A percentile compares a stretch with the other conserved stretches of the same genome.
phyloP scores from a whole-genome alignment of 2,113 vertebrate genomes.

The Sarotherodon lohbergeri region DNA sequence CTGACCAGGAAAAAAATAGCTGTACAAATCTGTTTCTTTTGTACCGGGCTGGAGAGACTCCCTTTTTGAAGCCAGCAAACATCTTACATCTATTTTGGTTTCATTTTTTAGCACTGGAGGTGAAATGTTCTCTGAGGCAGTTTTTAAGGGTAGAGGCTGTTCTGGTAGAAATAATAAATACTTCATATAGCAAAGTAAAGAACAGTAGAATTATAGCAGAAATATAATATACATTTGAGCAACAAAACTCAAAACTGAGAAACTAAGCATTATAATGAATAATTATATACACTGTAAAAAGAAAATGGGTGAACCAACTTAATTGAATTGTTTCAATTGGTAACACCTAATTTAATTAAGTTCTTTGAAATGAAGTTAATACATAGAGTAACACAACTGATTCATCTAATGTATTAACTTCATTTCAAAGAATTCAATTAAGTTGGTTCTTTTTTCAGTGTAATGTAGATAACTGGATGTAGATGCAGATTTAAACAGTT shows the following conservation, averaged over 20 bases:
- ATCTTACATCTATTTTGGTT: neutral
- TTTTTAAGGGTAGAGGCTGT: neutral
- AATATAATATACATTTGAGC: neutral
- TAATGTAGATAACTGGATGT: neutral
- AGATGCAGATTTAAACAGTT: neutral
- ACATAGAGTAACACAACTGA: too few relatives aligned
- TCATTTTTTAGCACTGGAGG: neutral
- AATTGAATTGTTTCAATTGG: too few relatives aligned
- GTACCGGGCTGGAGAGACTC: neutral
- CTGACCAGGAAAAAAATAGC: neutral
- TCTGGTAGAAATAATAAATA: neutral
- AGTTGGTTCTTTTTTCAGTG: too few relatives aligned
- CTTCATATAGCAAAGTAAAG: neutral
- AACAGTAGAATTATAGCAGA: accelerated
- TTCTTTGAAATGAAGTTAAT: too few relatives aligned
- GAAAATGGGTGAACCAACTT: too few relatives aligned
- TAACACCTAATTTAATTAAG: too few relatives aligned
- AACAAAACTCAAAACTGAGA: neutral
- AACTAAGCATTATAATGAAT: neutral
- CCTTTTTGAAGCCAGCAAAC: neutral
- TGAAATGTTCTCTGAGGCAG: neutral
- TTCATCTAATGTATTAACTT: too few relatives aligned
- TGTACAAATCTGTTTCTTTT: neutral
- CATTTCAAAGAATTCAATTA: too few relatives aligned
- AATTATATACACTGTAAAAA: neutral